Evolutionary conservation across 1,140 invertebrate genomes (phyloP), one percentile per base, ranked within the genome.

Genomic region (Drosophila murphyi): DNA sequence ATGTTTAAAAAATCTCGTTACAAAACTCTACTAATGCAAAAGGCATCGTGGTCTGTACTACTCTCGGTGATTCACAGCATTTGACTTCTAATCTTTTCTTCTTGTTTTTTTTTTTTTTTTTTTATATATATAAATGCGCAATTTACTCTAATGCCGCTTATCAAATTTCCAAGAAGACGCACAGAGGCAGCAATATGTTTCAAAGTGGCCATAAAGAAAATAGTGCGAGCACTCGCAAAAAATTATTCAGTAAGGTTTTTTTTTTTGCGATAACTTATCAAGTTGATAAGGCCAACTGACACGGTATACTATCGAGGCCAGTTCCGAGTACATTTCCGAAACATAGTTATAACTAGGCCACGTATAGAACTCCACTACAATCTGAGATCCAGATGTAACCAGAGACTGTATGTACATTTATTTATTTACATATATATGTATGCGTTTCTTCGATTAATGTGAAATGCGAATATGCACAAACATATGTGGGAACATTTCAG

Each of bases 171-270:
- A n/a, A 64, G 82, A 88, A 86, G 59, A n/a, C 37, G 5, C 39
- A 31, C 20, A 70, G 41, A n/a, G 28, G 48, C 20, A 20, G 20
- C 20, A 20, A 20, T 7, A n/a, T n/a, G 39, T 43, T 43, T 43
- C 50, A 39, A 62, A 68, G 55, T 12, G 52, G 20, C 52, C 45
- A 62, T 64, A 32, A 67, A 52, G 64, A 45, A 68, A 34, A 68
- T 73, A 54, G 51, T 59, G 60, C 48, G 56, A 59, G 60, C 48
- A 62, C 76, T 82, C 29, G 64, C 76, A 43, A 47, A 76, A 87
- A 79, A 82, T 65, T 86, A 88, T 88, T 88, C 20, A 73, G 82
- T 71, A 80, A 87, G 83, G 80, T 88, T 86, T 87, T 87, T n/a
- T 81, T 82, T 87, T 54, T 47, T 47, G 12, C 20, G 51, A 56